Conservation (phyloP, 1,140 invertebrate species). For the Drosophila erecta region DNA sequence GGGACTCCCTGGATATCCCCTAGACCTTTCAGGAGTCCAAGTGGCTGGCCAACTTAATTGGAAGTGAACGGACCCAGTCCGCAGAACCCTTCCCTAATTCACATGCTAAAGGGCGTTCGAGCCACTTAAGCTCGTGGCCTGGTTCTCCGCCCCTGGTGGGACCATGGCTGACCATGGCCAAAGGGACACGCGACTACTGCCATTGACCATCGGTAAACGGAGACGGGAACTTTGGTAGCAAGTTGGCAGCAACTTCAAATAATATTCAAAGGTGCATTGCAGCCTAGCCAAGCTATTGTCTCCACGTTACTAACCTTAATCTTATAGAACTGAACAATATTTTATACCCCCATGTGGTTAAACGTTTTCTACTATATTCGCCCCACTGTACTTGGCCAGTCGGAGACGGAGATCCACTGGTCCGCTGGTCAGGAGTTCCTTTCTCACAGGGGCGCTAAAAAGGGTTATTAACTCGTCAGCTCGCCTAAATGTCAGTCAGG, state of each 20-base stretch:
- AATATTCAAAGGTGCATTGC: neutral
- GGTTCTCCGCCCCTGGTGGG: slow-evolving; percentile 22
- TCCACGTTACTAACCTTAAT: neutral
- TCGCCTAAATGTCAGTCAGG: slow-evolving; percentile 77
- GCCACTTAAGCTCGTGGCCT: slow-evolving; percentile 78
- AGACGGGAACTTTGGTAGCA: neutral
- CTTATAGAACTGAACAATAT: too few relatives aligned
- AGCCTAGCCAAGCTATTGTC: too few relatives aligned
- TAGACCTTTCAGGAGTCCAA: neutral
- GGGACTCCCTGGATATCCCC: slow-evolving; percentile 3
- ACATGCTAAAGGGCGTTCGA: slow-evolving; percentile 82
- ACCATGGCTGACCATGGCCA: slow-evolving; percentile 2
- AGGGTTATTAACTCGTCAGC: slow-evolving; percentile 85
- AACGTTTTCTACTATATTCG: neutral
- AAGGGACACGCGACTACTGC: slow-evolving; percentile 44
- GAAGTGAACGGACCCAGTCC: slow-evolving; percentile 30
- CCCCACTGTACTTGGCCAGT: slow-evolving; percentile 14
- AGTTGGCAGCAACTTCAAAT: neutral
- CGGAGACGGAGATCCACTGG: neutral
- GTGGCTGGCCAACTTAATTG: slow-evolving; percentile 60
- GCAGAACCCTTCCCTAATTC: slow-evolving; percentile 25
- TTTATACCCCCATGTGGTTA: neutral
- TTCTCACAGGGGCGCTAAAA: slow-evolving; percentile 69
- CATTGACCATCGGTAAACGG: slow-evolving; percentile 25
- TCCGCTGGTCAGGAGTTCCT: slow-evolving; percentile 16